phyloP scores from a whole-genome alignment of 2,797 vertebrate genomes.

The Peromyscus eremicus region DNA sequence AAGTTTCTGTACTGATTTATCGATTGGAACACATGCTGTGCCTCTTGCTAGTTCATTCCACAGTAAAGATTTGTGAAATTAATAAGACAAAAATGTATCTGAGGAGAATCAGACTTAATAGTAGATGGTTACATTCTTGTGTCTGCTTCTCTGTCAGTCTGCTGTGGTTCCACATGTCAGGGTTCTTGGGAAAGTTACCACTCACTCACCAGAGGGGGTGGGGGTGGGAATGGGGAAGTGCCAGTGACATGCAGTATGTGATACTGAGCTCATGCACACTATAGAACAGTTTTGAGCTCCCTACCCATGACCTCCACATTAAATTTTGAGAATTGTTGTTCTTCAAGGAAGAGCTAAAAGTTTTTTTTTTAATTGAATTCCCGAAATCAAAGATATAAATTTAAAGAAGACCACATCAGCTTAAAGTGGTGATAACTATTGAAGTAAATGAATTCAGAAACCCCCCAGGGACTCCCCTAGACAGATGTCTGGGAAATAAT shows the following conservation, averaged over 20 bases:
- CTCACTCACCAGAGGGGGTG: background rate
- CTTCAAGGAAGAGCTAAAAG: background rate
- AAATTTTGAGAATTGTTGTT: background rate
- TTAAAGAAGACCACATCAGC: background rate
- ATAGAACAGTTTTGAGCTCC: background rate
- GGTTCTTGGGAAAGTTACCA: background rate
- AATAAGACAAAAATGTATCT: conserved; percentile 9
- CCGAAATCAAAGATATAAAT: background rate
- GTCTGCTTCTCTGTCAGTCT: background rate
- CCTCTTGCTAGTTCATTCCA: conserved; percentile 42
- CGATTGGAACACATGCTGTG: background rate
- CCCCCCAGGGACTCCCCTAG: background rate
- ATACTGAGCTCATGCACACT: background rate
- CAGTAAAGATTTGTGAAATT: conserved; percentile 38
- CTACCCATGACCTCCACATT: background rate
- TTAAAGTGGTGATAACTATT: background rate
- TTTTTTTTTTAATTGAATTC: background rate
- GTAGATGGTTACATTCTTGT: background rate
- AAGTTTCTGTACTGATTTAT: background rate
- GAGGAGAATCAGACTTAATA: background rate
- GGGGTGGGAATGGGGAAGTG: background rate
- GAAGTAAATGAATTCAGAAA: conserved; percentile 13
- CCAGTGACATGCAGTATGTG: background rate
- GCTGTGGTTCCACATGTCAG: background rate
- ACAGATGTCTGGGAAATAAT: background rate